Base-by-base conservation (phyloP, 2,888 invertebrate species). In the Phyto melanocephala region DNA sequence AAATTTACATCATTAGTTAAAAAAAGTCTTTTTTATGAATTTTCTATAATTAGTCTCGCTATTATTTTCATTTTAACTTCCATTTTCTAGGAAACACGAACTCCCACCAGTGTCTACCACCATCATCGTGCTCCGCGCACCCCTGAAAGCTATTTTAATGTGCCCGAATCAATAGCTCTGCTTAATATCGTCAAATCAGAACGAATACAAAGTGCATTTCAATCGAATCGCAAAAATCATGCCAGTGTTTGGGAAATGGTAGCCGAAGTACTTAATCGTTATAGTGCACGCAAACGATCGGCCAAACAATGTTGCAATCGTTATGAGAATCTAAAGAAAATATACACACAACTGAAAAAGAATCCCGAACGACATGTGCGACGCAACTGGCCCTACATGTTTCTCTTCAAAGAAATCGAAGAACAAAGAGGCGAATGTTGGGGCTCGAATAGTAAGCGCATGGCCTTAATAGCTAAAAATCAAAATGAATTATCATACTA, bases 221-320 rank as follows among this genome's bases (percentile, higher is more conserved):
- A 91, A 60, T 91, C 91, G 62, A 91, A 91, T 77, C 88, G 91
- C 3, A 91, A 91, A 85, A 91, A 91, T 68, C 91, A 91, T 86
- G 91, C 91, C 17, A 91, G 91, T 70, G 91, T 91, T 0, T 91
- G 91, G 91, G 91, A 91, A 83, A 91, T 91, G 91, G 91, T 91
- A 2, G 91, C 91, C 40, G 90, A 90, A 79, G 90, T 91, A 5
- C 85, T 91, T 2, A 91, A 90, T 76, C 88, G 90, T 1, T 91
- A 89, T 75, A 91, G 91, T 72, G 86, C 90, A 1, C 87, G 91
- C 0, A 91, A 91, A 33, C 88, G 91, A 0, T 90, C 90, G 7
- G 90, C 91, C 1, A 91, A 91, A 76, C 91, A 91, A 77, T 91
- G 91, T 56, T 91, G 91, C 85, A 91, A 91, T 86, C 89, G 91